Base-by-base conservation (phyloP, 1,140 invertebrate species). In the Ditylenchus dipsaci region DNA sequence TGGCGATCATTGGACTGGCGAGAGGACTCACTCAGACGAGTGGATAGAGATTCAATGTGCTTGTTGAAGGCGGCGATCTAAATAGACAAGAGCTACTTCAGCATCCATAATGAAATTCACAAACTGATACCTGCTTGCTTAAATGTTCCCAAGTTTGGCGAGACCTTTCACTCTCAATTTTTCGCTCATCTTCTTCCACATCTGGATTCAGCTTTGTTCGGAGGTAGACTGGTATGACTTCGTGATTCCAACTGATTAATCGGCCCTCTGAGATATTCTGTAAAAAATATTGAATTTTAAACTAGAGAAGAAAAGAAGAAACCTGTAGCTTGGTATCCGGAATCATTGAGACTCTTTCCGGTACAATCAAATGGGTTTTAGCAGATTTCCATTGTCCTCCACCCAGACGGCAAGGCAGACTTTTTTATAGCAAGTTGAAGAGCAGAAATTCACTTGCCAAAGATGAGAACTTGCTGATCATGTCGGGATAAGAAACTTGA, bases 251-350 rank as follows among this genome's bases (percentile, higher is more conserved):
- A 26, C 38, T 62, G 3, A 27, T n/a, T 23, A 71, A 21, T 21
- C 69, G 56, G n/a, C 59, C 69, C 47, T 71, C 69, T 38, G 66
- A 72, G 17, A 63, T 63, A 56, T 71, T 49, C 69, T 71, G 13
- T 27, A 67, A 70, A 43, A 45, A 63, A 29, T 43, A 60, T 15
- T 3, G 29, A 61, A 27, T 5, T 26, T 3, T 5, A 43, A 30
- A 33, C n/a, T 61, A 38, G 33, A 38, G 11, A 38, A 33, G 29
- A 65, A 56, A 13, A 56, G 19, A 19, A 9, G 26, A 30, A n/a
- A 71, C 69, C 69, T 68, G 59, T 21, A 71, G 56, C 38, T 61
- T 63, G 0, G 30, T 21, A 47, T 71, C 69, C 1, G 47, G 29
- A 26, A 62, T 68, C 30, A 71, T 23, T 0, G 69, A 69, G 63